Conservation (phyloP, 2,797 vertebrate genomes). For the Numenius phaeopus region DNA sequence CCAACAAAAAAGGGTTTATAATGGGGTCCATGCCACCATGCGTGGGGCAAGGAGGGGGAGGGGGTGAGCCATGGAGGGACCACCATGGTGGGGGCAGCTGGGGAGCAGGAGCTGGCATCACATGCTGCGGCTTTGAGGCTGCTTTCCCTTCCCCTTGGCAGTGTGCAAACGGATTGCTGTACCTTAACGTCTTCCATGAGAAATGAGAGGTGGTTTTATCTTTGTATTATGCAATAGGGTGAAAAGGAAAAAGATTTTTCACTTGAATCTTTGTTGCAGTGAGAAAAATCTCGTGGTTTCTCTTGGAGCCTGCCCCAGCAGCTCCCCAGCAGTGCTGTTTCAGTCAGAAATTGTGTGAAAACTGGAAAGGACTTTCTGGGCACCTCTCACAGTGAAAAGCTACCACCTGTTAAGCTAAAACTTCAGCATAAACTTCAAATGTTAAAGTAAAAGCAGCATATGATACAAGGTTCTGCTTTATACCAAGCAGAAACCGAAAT, state of each 20-base stretch:
- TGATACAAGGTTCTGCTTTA: neutral
- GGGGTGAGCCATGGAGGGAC: neutral
- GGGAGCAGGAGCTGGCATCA: rapidly evolving
- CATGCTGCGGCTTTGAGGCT: neutral
- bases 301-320: neutral
- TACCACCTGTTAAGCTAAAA: neutral
- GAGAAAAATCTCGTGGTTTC: neutral
- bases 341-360: neutral
- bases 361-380: neutral
- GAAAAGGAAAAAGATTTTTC: neutral
- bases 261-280: neutral
- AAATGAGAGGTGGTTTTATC: neutral
- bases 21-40: too few relatives aligned
- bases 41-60: rapidly evolving
- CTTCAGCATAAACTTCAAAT: neutral
- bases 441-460: neutral
- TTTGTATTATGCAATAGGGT: neutral
- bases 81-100: rapidly evolving
- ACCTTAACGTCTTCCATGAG: neutral
- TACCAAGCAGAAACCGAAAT: neutral
- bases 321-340: neutral
- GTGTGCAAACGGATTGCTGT: too few relatives aligned
- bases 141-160: neutral
- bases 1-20: neutral
- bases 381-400: neutral